These are phyloP conservation scores for Drosophila greeni DNA, from an alignment of 2,888 invertebrate species.

Conservation along the genomic window DNA sequence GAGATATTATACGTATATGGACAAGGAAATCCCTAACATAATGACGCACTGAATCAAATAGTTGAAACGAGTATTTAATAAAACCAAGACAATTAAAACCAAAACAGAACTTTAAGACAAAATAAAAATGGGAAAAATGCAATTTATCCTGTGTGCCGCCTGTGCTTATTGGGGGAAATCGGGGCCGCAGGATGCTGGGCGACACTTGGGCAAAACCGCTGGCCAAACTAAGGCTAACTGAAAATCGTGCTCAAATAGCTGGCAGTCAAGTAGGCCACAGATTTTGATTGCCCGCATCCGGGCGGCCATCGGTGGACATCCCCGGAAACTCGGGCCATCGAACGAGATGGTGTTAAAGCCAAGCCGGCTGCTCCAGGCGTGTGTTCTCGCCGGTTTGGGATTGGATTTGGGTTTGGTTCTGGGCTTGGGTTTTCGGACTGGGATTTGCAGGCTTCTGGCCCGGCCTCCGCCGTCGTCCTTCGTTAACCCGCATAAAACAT, in stretches of 20 bases:
- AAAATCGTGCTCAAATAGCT: conserved; percentile 40
- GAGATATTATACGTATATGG: conserved; percentile 64
- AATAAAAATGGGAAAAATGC: conserved; percentile 45
- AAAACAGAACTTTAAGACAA: conserved; percentile 59
- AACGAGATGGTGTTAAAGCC: conserved; percentile 49
- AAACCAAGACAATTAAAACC: conserved; percentile 67
- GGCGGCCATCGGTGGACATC: conserved; percentile 29
- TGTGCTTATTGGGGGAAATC: conserved; percentile 8
- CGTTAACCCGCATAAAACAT: conserved; percentile 57
- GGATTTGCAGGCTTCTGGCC: background rate
- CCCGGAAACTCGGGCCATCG: conserved; percentile 25
- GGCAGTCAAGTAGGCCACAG: conserved; percentile 36
- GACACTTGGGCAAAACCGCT: conserved; percentile 30
- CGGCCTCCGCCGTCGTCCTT: background rate
- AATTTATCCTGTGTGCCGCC: conserved; percentile 34
- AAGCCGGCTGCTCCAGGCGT: conserved; percentile 38
- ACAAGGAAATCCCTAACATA: conserved; percentile 56
- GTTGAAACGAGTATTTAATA: conserved; percentile 75
- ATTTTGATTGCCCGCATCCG: conserved; percentile 55
- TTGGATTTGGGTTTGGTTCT: conserved; percentile 8
- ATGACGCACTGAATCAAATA: conserved; percentile 79
- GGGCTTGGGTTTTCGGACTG: conserved; percentile 4
- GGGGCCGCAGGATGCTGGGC: background rate
- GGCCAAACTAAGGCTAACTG: conserved; percentile 34
- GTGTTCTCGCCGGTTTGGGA: conserved; percentile 20